phyloP scores from a whole-genome alignment of 2,888 invertebrate genomes.

The Liopterus haemorrhoidalis region DNA sequence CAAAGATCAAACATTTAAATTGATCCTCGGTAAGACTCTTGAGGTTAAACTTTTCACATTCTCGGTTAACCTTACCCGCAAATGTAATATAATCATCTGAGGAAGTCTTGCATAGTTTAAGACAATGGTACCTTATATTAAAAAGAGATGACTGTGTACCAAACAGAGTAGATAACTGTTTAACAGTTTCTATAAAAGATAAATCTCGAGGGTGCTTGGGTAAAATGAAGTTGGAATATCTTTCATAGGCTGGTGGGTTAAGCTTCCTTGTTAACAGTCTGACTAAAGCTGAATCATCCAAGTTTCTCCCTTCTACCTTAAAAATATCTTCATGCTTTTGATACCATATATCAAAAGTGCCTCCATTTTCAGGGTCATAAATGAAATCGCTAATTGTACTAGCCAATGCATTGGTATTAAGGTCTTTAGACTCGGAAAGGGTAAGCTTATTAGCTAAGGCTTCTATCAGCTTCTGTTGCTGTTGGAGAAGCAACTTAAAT shows the following conservation, averaged over 20 bases:
- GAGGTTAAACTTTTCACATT: constrained; percentile 27
- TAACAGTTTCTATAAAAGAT: too few species aligned
- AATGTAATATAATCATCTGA: constrained; percentile 25
- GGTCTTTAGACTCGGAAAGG: too few species aligned
- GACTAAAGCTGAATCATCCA: constrained; percentile 26
- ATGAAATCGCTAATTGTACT: too few species aligned
- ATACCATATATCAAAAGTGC: constrained; percentile 25
- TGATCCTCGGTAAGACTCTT: constrained; percentile 20
- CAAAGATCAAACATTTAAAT: too few species aligned
- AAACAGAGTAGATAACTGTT: constrained; percentile 23
- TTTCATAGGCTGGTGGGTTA: constrained; percentile 20
- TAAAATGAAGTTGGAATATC: constrained; percentile 25
- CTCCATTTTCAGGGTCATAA: too few species aligned
- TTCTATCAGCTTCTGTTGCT: too few species aligned
- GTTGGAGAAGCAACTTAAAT: too few species aligned
- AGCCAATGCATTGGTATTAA: too few species aligned
- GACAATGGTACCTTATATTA: constrained; percentile 21
- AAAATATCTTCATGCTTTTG: constrained; percentile 26
- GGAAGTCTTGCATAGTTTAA: too few species aligned
- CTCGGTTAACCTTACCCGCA: constrained; percentile 23
- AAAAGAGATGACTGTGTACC: constrained; percentile 25
- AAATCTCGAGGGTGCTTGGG: constrained; percentile 21
- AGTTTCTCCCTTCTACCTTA: constrained; percentile 20
- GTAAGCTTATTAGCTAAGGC: too few species aligned
- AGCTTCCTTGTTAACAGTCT: constrained; percentile 26